Conservation (phyloP, 2,797 vertebrate species). For the Malurus leucopterus region DNA sequence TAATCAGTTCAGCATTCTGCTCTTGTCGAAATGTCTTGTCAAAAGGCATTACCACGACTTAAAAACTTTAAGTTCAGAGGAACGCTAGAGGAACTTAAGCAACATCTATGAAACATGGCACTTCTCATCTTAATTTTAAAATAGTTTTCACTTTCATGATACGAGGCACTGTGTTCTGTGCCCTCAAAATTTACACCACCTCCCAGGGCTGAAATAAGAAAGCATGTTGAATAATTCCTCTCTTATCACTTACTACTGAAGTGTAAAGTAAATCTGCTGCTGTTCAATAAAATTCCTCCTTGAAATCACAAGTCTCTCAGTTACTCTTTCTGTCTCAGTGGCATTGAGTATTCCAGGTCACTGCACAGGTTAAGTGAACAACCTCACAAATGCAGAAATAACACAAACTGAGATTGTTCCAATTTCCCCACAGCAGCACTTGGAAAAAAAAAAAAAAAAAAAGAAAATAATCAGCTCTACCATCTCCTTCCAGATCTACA, state of each 20-base stretch:
- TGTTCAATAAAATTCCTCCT: constrained; percentile 59
- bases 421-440: constrained; percentile 61
- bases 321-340: constrained; percentile 61
- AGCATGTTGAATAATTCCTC: constrained; percentile 35
- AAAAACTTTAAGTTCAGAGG: neutral
- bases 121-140: constrained; percentile 32
- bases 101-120: neutral
- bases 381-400: constrained; percentile 71
- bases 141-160: constrained; percentile 1
- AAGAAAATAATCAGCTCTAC: constrained; percentile 29
- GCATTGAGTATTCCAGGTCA: constrained; percentile 78
- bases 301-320: constrained; percentile 43
- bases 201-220: constrained; percentile 9
- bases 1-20: constrained; percentile 26
- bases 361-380: constrained; percentile 80
- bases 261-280: constrained; percentile 59
- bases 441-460: neutral
- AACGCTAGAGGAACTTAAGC: neutral
- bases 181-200: constrained; percentile 15
- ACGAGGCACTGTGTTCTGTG: neutral
- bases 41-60: neutral
- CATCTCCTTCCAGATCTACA: neutral
- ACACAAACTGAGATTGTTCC: constrained; percentile 66
- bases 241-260: constrained; percentile 26
- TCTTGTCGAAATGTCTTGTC: constrained; percentile 2